Percentiles rank a stretch among this genome's conserved stretches.
Evolutionary conservation across 2,888 invertebrate species (phyloP).

Genomic region (Drosophila birchii): DNA sequence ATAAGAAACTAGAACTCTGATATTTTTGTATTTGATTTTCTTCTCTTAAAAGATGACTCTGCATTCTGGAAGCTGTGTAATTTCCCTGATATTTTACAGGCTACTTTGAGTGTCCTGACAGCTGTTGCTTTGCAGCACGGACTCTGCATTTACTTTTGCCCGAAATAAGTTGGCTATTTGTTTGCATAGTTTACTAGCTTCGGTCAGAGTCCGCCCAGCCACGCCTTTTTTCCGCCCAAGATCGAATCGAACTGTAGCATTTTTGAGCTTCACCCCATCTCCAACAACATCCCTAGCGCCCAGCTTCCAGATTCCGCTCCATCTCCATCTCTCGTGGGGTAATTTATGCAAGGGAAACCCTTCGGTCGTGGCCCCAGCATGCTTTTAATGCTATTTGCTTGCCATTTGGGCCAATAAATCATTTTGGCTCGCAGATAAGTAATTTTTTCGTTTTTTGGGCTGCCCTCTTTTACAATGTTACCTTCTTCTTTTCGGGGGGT

Average conservation of each 20-base stretch:
- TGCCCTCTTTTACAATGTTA: slow-evolving; percentile 57
- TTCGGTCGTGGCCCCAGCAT: slow-evolving; percentile 62
- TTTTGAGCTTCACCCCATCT: slow-evolving; percentile 38
- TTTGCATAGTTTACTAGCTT: slow-evolving; percentile 57
- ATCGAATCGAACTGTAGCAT: slow-evolving; percentile 29
- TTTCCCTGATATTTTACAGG: slow-evolving; percentile 34
- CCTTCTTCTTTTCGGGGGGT: slow-evolving; percentile 14
- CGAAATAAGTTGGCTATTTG: slow-evolving; percentile 48
- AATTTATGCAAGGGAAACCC: slow-evolving; percentile 73
- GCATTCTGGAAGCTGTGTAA: slow-evolving; percentile 23
- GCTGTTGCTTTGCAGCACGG: slow-evolving; percentile 40
- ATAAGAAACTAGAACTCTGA: neutral
- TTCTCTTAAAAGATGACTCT: slow-evolving; percentile 15
- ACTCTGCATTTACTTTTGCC: slow-evolving; percentile 37
- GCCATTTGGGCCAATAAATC: slow-evolving; percentile 79
- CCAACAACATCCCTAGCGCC: neutral
- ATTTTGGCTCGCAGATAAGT: slow-evolving; percentile 76
- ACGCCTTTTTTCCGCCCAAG: slow-evolving; percentile 42
- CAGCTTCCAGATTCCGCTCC: neutral
- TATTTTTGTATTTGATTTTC: slow-evolving; percentile 5
- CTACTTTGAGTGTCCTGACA: slow-evolving; percentile 35
- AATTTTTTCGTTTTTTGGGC: slow-evolving; percentile 64
- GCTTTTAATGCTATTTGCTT: slow-evolving; percentile 79
- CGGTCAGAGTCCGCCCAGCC: slow-evolving; percentile 37
- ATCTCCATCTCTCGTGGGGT: slow-evolving; percentile 42